Percentiles rank a stretch among this genome's conserved stretches.
Evolutionary conservation across 2,113 vertebrate genomes (phyloP).

Genomic region (Sebastes fasciatus): DNA sequence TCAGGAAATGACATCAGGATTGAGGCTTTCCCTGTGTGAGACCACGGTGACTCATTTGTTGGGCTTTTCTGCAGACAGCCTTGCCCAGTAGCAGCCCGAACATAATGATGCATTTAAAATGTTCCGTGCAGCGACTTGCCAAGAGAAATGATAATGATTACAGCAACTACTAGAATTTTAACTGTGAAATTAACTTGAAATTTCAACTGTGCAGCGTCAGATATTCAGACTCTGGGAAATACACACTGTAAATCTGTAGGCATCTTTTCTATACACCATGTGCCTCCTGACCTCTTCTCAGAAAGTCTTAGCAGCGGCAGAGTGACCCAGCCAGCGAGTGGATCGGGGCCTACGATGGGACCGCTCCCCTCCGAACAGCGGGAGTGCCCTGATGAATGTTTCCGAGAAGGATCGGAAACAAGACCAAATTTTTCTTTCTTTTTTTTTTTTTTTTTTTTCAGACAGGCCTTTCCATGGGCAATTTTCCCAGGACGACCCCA

Average conservation of each 20-base stretch:
- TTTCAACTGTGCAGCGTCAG: background rate
- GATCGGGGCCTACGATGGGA: constrained; percentile 25
- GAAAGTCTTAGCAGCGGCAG: constrained; percentile 35
- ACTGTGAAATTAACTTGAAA: background rate
- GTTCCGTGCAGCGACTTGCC: background rate
- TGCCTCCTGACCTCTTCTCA: constrained; percentile 18
- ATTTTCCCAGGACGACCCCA: constrained; percentile 85
- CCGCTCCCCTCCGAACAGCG: constrained; percentile 69
- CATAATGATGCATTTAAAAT: constrained; percentile 14
- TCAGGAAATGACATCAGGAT: constrained; percentile 64
- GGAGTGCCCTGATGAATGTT: constrained; percentile 80
- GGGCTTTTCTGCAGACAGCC: constrained; percentile 18
- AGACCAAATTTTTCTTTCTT: constrained; percentile 81
- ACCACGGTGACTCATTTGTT: constrained; percentile 49
- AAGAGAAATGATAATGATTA: background rate
- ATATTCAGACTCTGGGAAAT: background rate
- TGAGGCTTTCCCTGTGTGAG: constrained; percentile 55
- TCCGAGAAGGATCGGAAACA: constrained; percentile 81
- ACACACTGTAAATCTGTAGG: constrained; percentile 1
- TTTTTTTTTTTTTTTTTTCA: constrained; percentile 70
- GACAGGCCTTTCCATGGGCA: constrained; percentile 81
- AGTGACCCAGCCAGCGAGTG: constrained; percentile 34
- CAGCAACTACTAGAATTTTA: background rate
- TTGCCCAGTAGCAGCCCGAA: constrained; percentile 45
- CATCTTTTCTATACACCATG: constrained; percentile 11